Conservation (phyloP, 1,140 invertebrate genomes). For the Drosophila rufa region DNA sequence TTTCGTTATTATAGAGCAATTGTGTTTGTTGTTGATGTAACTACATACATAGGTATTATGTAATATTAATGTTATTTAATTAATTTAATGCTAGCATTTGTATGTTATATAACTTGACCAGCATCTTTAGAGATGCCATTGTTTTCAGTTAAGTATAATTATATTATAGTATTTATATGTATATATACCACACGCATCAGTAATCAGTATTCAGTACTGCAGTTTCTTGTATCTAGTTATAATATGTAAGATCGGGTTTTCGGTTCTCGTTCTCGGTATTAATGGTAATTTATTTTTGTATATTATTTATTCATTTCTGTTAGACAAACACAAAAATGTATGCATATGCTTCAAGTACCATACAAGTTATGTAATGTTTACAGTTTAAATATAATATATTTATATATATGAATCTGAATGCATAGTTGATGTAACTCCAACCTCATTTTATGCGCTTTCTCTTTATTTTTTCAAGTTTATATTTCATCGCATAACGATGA, state of each 20-base stretch:
- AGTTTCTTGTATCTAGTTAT: conserved; percentile 45
- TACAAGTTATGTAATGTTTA: conserved; percentile 40
- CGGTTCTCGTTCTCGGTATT: conserved; percentile 1
- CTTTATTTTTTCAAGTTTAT: conserved; percentile 18
- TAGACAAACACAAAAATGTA: conserved; percentile 39
- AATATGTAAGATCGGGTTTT: conserved; percentile 29
- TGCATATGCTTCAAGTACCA: conserved; percentile 52
- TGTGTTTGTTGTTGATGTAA: conserved; percentile 48
- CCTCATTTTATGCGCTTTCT: conserved; percentile 18
- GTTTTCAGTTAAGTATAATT: conserved; percentile 49
- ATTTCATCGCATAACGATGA: conserved; percentile 9
- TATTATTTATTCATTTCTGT: conserved; percentile 37
- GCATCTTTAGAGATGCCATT: conserved; percentile 36
- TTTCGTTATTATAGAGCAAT: conserved; percentile 64
- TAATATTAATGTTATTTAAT: conserved; percentile 68
- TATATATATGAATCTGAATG: conserved; percentile 33
- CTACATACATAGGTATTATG: conserved; percentile 57
- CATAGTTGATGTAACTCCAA: conserved; percentile 44
- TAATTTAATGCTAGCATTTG: conserved; percentile 70
- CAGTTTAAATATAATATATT: conserved; percentile 46
- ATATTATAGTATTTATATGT: conserved; percentile 27
- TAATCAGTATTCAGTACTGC: conserved; percentile 70
- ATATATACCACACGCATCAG: conserved; percentile 48
- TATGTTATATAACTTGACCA: conserved; percentile 54
- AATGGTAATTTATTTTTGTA: conserved; percentile 29